Base-by-base conservation (phyloP, 2,797 vertebrate genomes). In the Emydoidea blandingii region DNA sequence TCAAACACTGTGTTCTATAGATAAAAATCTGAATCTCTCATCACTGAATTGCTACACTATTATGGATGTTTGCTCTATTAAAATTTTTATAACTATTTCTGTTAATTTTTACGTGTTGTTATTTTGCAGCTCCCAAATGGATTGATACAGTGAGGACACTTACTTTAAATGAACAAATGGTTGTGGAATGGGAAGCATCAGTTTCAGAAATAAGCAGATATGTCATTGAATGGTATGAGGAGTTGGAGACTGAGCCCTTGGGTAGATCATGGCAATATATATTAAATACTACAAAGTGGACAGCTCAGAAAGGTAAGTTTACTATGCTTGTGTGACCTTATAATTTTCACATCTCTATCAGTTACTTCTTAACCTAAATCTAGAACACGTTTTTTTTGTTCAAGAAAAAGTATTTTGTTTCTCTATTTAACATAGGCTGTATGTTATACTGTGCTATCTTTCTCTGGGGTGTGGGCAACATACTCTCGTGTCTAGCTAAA, bases 171-270 rank as follows among this genome's bases (percentile, higher is more conserved):
- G 96, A 98, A 88, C 95, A 91, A 49, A 80, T 98, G 72, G 41
- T 91, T 89, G 95, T 98, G 89, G 41, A 95, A 15, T 98, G 98
- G 98, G 86, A 78, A 50, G 50, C 91, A 62, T 96, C 92, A 2
- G 1, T 19, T 54, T 44, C 44, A 4, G 72, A 94, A 57, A 95
- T 96, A 90, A 79, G 92, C 1, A 12, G 87, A 1, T 98, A 98
- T 84, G 57, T 98, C 23, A 79, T 98, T 81, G 98, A 98, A 87
- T 98, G 98, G 98, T 93, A 97, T n/a, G 94, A 96, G 11, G 97
- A 98, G 5, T 2, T 79, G 44, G 92, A 97, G 37, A 52, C 31
- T 12, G 90, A 97, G 14, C 68, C 86, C 52, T 91, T 88, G 15
- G 1, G n/a, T 50, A 88, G 97, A 87, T 97, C 95, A 5, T 98